Conservation (phyloP, 1,140 invertebrate genomes). For the Apocrypta bakeri region DNA sequence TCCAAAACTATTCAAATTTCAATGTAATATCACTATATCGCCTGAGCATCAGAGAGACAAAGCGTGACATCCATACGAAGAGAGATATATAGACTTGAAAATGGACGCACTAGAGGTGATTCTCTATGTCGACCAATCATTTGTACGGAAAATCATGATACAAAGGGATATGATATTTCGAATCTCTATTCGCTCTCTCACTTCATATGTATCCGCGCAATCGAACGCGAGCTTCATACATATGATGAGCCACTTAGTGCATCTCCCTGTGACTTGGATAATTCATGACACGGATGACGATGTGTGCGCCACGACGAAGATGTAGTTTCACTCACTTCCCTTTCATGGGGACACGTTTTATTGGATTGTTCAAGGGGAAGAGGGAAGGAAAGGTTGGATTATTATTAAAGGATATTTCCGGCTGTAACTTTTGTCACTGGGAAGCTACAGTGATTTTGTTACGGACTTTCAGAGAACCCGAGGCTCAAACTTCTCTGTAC, state of each 20-base stretch:
- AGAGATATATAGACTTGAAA: background rate
- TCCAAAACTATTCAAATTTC: background rate
- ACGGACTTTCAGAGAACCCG: too few relatives aligned
- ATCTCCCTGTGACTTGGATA: conserved; percentile 2
- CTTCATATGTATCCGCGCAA: background rate
- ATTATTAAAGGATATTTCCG: too few relatives aligned
- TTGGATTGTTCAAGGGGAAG: conserved; percentile 21
- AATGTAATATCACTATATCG: background rate
- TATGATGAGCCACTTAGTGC: background rate
- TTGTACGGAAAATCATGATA: background rate
- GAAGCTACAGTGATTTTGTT: too few relatives aligned
- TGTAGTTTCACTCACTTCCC: background rate
- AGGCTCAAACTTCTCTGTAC: too few relatives aligned
- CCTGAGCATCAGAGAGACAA: background rate
- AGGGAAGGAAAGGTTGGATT: background rate
- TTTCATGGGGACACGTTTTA: background rate
- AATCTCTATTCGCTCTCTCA: background rate
- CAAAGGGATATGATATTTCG: conserved; percentile 22
- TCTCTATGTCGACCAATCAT: background rate
- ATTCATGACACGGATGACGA: background rate
- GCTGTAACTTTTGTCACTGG: background rate
- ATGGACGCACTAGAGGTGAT: conserved; percentile 49
- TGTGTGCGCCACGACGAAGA: background rate
- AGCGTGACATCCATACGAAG: background rate
- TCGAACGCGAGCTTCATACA: background rate